phyloP scores from a whole-genome alignment of 1,140 invertebrate species.

The Eriocheir sinensis region DNA sequence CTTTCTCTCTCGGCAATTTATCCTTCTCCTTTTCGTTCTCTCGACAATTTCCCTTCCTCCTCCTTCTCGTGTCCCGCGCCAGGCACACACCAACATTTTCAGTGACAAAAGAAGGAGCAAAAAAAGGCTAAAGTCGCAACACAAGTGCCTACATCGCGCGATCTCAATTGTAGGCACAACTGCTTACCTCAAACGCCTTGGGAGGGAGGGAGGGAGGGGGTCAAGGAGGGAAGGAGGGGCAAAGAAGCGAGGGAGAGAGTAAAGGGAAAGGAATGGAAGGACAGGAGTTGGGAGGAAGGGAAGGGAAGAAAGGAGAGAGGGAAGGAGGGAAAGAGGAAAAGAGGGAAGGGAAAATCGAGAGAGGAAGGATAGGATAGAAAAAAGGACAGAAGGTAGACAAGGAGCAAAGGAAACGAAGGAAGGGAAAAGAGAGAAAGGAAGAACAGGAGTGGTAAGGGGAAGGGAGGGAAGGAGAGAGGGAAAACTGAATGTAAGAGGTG shows the following conservation, averaged over 20 bases:
- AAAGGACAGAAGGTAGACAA: not conserved
- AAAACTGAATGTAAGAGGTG: no score
- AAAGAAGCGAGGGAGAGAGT: not conserved
- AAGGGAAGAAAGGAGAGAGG: not conserved
- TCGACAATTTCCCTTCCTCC: no score
- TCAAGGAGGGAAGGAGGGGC: not conserved
- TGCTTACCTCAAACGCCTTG: constrained; percentile 24
- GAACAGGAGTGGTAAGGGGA: not conserved
- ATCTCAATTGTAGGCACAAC: constrained; percentile 35
- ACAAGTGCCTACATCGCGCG: not conserved
- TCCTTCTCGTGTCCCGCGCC: not conserved
- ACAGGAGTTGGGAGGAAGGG: not conserved
- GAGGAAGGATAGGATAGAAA: not conserved
- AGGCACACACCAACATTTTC: constrained; percentile 34
- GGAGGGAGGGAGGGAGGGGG: not conserved
- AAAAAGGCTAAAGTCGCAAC: not conserved
- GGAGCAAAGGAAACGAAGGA: not conserved
- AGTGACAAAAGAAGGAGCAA: constrained; percentile 32
- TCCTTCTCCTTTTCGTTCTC: constrained; percentile 23
- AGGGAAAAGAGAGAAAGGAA: not conserved
- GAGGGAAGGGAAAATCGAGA: not conserved
- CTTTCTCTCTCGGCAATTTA: not conserved
- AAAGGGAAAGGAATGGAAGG: not conserved
- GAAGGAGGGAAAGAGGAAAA: no score
- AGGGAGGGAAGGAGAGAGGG: not conserved